Percentiles rank a stretch among this genome's conserved stretches.
These are phyloP conservation scores for Avahi laniger DNA, from an alignment of 2,797 vertebrate species.

Conservation along the genomic window DNA sequence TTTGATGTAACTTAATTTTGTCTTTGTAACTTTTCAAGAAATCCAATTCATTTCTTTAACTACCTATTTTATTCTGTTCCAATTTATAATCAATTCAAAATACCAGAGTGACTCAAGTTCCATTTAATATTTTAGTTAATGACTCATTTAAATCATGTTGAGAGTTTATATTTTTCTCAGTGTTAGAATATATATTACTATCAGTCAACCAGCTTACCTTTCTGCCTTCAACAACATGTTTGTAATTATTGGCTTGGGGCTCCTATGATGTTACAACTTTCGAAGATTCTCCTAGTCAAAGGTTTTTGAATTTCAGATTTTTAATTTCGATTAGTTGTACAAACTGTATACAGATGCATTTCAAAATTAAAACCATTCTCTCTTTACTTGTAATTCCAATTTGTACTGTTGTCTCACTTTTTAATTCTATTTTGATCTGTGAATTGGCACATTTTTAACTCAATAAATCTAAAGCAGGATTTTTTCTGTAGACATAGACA, in stretches of 20 bases:
- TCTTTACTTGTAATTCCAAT: background rate
- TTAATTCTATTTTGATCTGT: background rate
- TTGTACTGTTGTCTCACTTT: background rate
- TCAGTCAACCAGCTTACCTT: background rate
- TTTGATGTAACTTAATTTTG: background rate
- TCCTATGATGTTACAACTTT: background rate
- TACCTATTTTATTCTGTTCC: background rate
- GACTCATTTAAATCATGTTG: background rate
- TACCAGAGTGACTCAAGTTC: background rate
- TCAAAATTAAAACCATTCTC: conserved; percentile 31
- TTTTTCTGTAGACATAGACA: background rate
- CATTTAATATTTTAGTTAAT: conserved; percentile 4
- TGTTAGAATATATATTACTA: background rate
- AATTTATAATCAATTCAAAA: conserved; percentile 34
- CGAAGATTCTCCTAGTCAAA: background rate
- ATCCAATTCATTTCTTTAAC: background rate
- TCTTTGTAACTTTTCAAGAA: background rate
- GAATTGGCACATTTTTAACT: background rate
- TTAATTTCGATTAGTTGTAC: background rate
- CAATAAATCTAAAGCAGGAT: background rate
- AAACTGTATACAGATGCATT: background rate
- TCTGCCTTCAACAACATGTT: background rate
- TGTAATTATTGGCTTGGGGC: background rate
- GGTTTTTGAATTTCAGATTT: conserved; percentile 33
- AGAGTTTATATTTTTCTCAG: background rate